Base-by-base conservation (phyloP, 2,797 vertebrate genomes). In the Acrossocheilus fasciatus region DNA sequence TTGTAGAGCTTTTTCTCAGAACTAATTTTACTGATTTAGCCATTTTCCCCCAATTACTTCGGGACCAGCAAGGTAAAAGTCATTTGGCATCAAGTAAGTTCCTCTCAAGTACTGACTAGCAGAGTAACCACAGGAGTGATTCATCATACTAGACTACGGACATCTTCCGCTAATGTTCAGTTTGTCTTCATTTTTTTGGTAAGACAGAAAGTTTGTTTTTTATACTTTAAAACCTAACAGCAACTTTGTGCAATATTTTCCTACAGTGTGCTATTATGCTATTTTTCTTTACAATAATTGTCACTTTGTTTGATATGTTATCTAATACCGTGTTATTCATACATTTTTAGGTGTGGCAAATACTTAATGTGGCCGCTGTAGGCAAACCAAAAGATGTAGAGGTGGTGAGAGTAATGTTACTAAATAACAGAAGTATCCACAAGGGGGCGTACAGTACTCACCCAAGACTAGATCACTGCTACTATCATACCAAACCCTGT, bases 361-460 rank as follows among this genome's bases (percentile, higher is more conserved):
- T 18, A 30, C 47, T 23, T 50, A 4, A 26, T 20, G 74, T 81
- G 64, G 43, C n/a, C 34, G 43, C 43, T 54, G 26, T 50, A 34
- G 30, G 9, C 30, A 54, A 34, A 52, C 26, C 45, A 52, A 20
- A 54, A 76, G 43, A 52, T 76, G 7, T 20, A 41, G n/a, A 66
- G 15, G 45, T 36, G 26, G 45, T 36, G 39, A 17, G 26, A 77
- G 34, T 54, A 26, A 69, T 83, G 15, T 30, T 11, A 9, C 15
- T 34, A 12, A 43, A 54, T 54, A 39, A 18, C 18, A 14, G 2
- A 15, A 72, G 64, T 74, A 11, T 69, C 83, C 89, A 84, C 57
- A 74, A 14, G 87, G 39, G 64, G 89, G 81, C 17, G 47, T 6
- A 69, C 34, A 39, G 66, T 20, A 77, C 47, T 69, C 47, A 52